A percentile compares a stretch with the other conserved stretches of the same genome.
Evolutionary conservation across 2,888 invertebrate genomes (phyloP).

Genomic region (Synergus japonicus): DNA sequence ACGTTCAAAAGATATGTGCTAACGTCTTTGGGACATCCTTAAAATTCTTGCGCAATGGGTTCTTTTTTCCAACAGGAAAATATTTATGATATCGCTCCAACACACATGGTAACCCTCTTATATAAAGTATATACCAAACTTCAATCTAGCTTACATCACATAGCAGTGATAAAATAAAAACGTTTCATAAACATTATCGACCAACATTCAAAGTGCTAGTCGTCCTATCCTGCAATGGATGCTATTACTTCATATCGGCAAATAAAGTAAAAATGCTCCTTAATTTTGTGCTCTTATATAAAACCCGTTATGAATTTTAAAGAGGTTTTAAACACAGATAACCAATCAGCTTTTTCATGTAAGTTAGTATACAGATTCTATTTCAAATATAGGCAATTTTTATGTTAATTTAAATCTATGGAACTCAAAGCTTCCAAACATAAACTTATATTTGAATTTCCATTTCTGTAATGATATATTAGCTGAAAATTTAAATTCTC

Average conservation of each 20-base stretch:
- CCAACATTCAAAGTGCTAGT: background rate
- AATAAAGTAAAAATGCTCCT: background rate
- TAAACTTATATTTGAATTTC: background rate
- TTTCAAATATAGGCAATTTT: background rate
- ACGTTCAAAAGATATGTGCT: too few species aligned
- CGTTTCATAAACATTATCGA: background rate
- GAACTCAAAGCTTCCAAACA: background rate
- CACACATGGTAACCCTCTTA: too few species aligned
- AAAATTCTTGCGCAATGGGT: too few species aligned
- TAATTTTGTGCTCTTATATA: background rate
- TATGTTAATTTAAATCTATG: background rate
- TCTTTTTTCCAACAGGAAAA: too few species aligned
- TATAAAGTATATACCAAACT: background rate
- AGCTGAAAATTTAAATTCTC: background rate
- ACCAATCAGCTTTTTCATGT: background rate
- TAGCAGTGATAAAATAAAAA: background rate
- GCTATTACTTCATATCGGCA: background rate
- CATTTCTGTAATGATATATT: background rate
- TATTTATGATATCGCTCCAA: too few species aligned
- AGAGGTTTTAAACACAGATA: background rate
- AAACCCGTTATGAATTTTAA: background rate
- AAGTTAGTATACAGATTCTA: background rate
- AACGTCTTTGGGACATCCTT: too few species aligned
- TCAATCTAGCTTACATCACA: background rate
- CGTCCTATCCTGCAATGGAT: background rate